Conservation (phyloP, 2,797 vertebrate genomes). For the Chanos chanos region DNA sequence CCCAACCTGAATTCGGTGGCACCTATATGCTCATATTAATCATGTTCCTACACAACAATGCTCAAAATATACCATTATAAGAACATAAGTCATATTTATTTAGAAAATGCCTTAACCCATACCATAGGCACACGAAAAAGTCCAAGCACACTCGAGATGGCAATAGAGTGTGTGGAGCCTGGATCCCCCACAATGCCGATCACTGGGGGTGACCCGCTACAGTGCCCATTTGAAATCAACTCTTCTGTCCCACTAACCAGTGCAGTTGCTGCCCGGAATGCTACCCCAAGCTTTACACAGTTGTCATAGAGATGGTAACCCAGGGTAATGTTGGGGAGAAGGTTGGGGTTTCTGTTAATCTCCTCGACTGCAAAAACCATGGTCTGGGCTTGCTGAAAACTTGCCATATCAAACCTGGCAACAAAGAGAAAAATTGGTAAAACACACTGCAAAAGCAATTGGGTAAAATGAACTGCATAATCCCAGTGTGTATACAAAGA, state of each 20-base stretch:
- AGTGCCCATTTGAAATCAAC: slow-evolving; percentile 1
- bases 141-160: slow-evolving; percentile 41
- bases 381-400: slow-evolving; percentile 36
- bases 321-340: slow-evolving; percentile 40
- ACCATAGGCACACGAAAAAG: slow-evolving; percentile 43
- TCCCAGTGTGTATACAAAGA: neutral
- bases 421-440: neutral
- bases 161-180: slow-evolving; percentile 39
- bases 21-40: neutral
- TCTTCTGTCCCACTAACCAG: slow-evolving; percentile 28
- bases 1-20: neutral
- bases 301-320: slow-evolving; percentile 45
- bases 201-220: slow-evolving; percentile 29
- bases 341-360: slow-evolving; percentile 38
- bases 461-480: neutral
- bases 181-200: slow-evolving; percentile 41
- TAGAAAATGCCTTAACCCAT: neutral
- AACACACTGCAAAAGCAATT: no score
- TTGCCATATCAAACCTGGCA: slow-evolving; percentile 32
- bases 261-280: slow-evolving; percentile 33
- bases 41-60: neutral
- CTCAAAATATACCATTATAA: neutral
- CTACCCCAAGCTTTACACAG: slow-evolving; percentile 37
- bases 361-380: slow-evolving; percentile 46
- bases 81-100: neutral